Conservation (phyloP, 2,113 vertebrate species). For the Thymallus thymallus region DNA sequence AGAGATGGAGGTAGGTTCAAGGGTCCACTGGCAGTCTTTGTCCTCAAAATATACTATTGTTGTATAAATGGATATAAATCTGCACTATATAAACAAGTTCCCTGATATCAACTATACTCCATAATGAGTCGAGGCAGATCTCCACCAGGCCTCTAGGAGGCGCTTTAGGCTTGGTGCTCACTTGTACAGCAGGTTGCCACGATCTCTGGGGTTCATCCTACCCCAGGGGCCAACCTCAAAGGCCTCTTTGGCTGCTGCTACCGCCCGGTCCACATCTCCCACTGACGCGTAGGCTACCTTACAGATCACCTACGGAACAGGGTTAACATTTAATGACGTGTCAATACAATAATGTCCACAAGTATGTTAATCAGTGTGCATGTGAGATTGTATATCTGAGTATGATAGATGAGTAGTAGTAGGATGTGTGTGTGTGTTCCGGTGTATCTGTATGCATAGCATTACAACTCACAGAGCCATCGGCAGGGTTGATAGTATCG, state of each 20-base stretch:
- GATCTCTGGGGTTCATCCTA: conserved; percentile 80
- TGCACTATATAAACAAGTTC: not conserved
- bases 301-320: conserved; percentile 72
- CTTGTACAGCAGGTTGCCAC: conserved; percentile 76
- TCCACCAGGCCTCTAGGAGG: conserved; percentile 9
- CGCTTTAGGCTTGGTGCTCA: conserved; percentile 37
- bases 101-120: not conserved
- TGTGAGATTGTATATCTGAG: not conserved
- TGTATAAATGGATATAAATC: no score
- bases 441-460: not conserved
- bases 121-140: not conserved
- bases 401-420: not conserved
- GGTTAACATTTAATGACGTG: not conserved
- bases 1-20: not conserved
- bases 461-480: conserved; percentile 65
- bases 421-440: not conserved
- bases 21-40: no score
- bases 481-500: conserved; percentile 73
- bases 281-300: conserved; percentile 77
- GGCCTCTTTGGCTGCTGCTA: conserved; percentile 77
- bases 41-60: no score
- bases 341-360: not conserved
- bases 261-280: conserved; percentile 76
- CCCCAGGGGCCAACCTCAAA: conserved; percentile 78
- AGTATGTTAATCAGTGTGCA: not conserved